Base-by-base conservation (phyloP, 2,888 invertebrate species). In the Phengaris alcon region DNA sequence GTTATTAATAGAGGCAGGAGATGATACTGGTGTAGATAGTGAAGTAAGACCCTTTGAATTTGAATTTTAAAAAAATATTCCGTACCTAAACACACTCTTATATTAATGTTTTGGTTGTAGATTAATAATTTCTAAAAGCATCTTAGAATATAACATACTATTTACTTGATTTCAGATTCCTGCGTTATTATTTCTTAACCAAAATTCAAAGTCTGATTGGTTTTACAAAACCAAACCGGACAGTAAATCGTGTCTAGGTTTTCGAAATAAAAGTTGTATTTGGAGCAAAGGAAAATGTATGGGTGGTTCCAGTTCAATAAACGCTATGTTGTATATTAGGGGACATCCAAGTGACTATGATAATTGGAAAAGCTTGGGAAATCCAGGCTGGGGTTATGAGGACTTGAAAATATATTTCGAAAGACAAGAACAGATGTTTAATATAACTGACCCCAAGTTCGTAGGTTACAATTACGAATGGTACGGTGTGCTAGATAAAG, bases 201-300 rank as follows among this genome's bases (percentile, higher is more conserved):
- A 87, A 76, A 79, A 84, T 64, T 84, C 87, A 6, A 79, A 87
- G 54, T 85, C 90, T 44, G 94, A 95, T 80, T 95, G 95, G 95
- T 86, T 87, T 74, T 95, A 94, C 82, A 87, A 89, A 79, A 94
- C 94, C 0, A 84, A 90, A 57, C 86, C 89, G 5, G 83, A 86
- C 78, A 84, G 86, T 44, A 82, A 85, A 48, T 82, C 82, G 76
- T 91, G 92, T 55, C 88, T 90, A 74, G 88, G 89, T 52, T 88
- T 90, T 57, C 84, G 79, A 80, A 79, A 85, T 75, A 83, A 88
- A 68, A 81, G 85, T 69, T 91, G 90, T 76, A 87, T 86, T n/a
- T 95, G 95, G 95, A 94, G 95, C 51, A 93, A 95, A 76, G 96
- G 96, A 0, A 96, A 95, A 82, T 92, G 94, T 76, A 87, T 95